Percentiles rank a stretch among this genome's conserved stretches.
Evolutionary conservation across 2,113 vertebrate genomes (phyloP).

Genomic region (Microcebus ravelobensis): DNA sequence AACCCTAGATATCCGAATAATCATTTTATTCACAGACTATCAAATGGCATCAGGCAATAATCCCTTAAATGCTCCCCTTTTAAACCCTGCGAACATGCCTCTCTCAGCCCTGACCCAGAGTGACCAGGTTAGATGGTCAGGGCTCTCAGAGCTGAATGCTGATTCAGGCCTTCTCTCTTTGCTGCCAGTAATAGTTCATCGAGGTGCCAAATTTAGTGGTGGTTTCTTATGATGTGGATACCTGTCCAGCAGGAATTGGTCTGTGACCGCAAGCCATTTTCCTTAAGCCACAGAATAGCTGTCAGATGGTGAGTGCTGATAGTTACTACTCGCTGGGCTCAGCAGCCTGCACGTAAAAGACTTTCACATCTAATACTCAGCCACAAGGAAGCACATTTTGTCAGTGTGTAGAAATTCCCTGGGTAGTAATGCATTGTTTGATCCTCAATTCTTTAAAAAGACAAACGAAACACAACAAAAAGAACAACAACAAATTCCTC

Average conservation of each 20-base stretch:
- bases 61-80: background rate
- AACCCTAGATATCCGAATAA: background rate
- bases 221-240: constrained; percentile 72
- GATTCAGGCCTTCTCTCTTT: constrained; percentile 49
- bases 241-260: constrained; percentile 71
- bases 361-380: constrained; percentile 36
- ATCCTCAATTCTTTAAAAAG: constrained; percentile 50
- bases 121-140: constrained; percentile 49
- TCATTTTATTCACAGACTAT: background rate
- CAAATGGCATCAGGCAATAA: background rate
- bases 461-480: background rate
- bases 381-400: background rate
- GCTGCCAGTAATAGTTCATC: background rate
- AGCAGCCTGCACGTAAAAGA: constrained; percentile 38
- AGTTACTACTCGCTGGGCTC: constrained; percentile 54
- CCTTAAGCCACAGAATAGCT: constrained; percentile 75
- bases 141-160: background rate
- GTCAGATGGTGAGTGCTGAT: constrained; percentile 74
- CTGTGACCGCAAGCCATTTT: constrained; percentile 65
- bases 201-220: constrained; percentile 58
- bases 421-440: background rate
- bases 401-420: constrained; percentile 33
- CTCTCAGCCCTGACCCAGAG: background rate
- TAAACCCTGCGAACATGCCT: accelerated
- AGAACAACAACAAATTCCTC: background rate